A percentile compares a stretch with the other conserved stretches of the same genome.
Conservation (phyloP, 1,140 invertebrate species). For the Monomorium pharaonis region DNA sequence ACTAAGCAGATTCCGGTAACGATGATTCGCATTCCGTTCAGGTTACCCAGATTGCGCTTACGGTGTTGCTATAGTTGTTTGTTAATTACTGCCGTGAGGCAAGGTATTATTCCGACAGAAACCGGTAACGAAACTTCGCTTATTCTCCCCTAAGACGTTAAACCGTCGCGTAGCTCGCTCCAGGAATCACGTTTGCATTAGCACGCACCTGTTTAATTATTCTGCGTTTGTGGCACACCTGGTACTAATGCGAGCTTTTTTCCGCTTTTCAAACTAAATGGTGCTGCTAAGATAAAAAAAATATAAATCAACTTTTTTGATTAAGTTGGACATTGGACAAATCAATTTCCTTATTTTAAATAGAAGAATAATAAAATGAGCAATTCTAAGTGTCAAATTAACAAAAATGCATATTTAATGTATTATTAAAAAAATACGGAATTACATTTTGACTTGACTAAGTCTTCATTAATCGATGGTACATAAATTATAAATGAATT, state of each 20-base stretch:
- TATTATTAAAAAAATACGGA: too few relatives aligned
- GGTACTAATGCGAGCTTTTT: neutral
- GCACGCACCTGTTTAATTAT: slow-evolving; percentile 29
- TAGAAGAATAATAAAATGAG: too few relatives aligned
- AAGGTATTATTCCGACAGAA: slow-evolving; percentile 11
- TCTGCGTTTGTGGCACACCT: neutral
- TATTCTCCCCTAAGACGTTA: slow-evolving; percentile 26
- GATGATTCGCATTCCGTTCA: neutral
- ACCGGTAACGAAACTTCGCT: slow-evolving; percentile 44
- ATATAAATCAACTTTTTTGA: too few relatives aligned
- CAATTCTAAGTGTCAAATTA: too few relatives aligned
- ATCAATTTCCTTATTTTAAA: neutral
- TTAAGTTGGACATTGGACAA: neutral
- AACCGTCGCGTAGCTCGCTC: neutral
- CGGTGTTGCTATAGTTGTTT: neutral
- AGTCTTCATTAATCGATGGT: too few relatives aligned
- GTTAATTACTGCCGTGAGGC: slow-evolving; percentile 36
- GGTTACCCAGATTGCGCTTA: slow-evolving; percentile 15
- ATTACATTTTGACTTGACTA: too few relatives aligned
- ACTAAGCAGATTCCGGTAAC: slow-evolving; percentile 6
- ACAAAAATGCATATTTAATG: too few relatives aligned
- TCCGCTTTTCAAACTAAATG: neutral
- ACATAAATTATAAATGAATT: too few relatives aligned
- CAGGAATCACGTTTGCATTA: slow-evolving; percentile 21
- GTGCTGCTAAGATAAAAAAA: neutral